A percentile compares a stretch with the other conserved stretches of the same genome.
These are phyloP conservation scores for Acleris sparsana DNA, from an alignment of 2,888 invertebrate species.

Conservation along the genomic window DNA sequence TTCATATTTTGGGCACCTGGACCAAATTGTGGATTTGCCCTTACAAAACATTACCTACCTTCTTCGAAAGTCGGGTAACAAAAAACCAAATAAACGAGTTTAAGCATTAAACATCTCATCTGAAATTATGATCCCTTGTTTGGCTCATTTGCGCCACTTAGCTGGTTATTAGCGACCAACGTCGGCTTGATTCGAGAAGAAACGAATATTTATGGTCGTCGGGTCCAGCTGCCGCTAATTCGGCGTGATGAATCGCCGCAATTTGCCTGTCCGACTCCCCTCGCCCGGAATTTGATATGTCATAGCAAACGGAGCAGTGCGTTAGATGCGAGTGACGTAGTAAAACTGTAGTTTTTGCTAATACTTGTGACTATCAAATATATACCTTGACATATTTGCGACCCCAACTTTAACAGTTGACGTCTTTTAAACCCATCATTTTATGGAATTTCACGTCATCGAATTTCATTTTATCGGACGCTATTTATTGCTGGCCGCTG, in stretches of 20 bases:
- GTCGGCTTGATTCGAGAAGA: slow-evolving; percentile 46
- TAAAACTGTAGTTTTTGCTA: too few species aligned
- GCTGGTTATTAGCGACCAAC: slow-evolving; percentile 23
- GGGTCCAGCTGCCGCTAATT: slow-evolving; percentile 54
- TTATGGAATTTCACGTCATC: too few species aligned
- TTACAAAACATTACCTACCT: background rate
- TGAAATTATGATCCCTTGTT: background rate
- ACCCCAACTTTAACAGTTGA: too few species aligned
- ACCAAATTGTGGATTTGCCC: too few species aligned
- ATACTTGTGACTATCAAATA: too few species aligned
- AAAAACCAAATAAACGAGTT: background rate
- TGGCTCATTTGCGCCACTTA: slow-evolving; percentile 14
- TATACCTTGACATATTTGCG: too few species aligned
- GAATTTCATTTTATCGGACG: too few species aligned
- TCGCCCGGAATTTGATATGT: slow-evolving; percentile 24
- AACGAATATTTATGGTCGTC: slow-evolving; percentile 66
- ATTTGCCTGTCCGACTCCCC: slow-evolving; percentile 36
- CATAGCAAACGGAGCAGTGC: background rate
- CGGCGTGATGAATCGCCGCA: slow-evolving; percentile 61
- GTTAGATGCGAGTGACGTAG: background rate
- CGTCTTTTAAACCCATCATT: too few species aligned
- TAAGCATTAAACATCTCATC: background rate
- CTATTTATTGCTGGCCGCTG: too few species aligned
- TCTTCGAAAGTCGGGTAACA: background rate
- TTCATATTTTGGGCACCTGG: too few species aligned